Evolutionary conservation across 2,888 invertebrate species (phyloP), one percentile per base, ranked within the genome.

Genomic region (Sympetrum striolatum): DNA sequence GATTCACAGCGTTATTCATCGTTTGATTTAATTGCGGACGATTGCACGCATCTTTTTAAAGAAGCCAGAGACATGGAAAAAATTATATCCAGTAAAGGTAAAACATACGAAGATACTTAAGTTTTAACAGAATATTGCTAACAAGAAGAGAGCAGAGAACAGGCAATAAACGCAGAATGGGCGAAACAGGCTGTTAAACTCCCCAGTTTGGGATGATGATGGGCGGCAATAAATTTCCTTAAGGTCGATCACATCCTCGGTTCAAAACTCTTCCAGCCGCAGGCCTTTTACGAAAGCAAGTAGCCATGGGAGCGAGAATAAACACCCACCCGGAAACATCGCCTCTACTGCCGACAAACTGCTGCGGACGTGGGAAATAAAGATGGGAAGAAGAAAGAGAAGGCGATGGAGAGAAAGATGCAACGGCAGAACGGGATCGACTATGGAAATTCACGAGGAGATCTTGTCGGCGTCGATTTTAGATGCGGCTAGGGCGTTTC

Each of bases 371-470:
- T 14, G 15, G 37, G 10, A 22, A 60, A 86, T 37, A 37, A 37
- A 35, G 5, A 25, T 35, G 37, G 10, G 80, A 35, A 31, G 80
- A 31, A 25, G 25, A 35, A n/a, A n/a, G 80, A 35, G 6, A 15
- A 31, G 80, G 80, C 6, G 82, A 31, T 31, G 25, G 35, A 53
- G 53, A 53, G 44, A 60, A 58, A 35, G 35, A 18, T 6, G 58
- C 35, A 37, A 37, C n/a, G n/a, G 22, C 35, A 35, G 60, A 8
- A 60, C 6, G 10, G 22, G 22, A 37, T 15, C 86, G 37, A n/a
- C 35, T 86, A 86, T 58, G 86, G 86, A 86, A 86, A 86, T 86
- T 86, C 82, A 82, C 82, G 22, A 22, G 35, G 58, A 53, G 82
- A 37, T 58, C 58, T 60, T 82, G 82, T 82, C 82, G 18, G 12